phyloP scores from a whole-genome alignment of 2,113 vertebrate species.

The Theristicus caerulescens region DNA sequence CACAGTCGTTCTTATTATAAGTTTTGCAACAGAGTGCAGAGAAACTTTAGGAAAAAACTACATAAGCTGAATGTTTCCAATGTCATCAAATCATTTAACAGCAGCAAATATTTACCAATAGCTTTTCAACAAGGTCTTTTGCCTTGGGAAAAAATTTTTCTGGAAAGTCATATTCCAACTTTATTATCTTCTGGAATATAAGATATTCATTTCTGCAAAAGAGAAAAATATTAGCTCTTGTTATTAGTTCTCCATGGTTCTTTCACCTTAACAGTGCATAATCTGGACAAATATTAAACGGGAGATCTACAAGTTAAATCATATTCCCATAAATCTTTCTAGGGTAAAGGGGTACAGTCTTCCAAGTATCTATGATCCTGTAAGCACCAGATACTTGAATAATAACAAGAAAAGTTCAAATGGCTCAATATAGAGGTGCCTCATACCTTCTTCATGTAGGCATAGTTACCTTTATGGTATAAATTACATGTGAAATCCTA shows the following conservation, averaged over 20 bases:
- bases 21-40: not conserved
- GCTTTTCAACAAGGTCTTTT: slow-evolving; percentile 94
- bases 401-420: not conserved
- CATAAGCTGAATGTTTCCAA: not conserved
- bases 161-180: slow-evolving; percentile 98
- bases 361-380: not conserved
- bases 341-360: not conserved
- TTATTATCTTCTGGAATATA: slow-evolving; percentile 99
- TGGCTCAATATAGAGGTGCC: not conserved
- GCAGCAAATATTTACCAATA: slow-evolving; percentile 82
- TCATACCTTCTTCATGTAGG: not conserved
- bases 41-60: not conserved
- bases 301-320: not conserved
- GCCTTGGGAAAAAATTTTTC: slow-evolving; percentile 99
- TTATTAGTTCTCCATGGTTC: not conserved
- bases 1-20: not conserved
- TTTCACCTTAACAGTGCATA: not conserved
- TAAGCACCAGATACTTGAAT: not conserved
- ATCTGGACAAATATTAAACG: not conserved
- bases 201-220: slow-evolving; percentile 95
- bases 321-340: not conserved
- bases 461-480: not conserved
- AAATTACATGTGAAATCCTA: not conserved
- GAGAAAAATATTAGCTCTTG: slow-evolving; percentile 8
- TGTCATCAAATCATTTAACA: not conserved